Evolutionary conservation across 2,113 vertebrate species (phyloP), one percentile per base, ranked within the genome.

Genomic region (Peromyscus maniculatus): DNA sequence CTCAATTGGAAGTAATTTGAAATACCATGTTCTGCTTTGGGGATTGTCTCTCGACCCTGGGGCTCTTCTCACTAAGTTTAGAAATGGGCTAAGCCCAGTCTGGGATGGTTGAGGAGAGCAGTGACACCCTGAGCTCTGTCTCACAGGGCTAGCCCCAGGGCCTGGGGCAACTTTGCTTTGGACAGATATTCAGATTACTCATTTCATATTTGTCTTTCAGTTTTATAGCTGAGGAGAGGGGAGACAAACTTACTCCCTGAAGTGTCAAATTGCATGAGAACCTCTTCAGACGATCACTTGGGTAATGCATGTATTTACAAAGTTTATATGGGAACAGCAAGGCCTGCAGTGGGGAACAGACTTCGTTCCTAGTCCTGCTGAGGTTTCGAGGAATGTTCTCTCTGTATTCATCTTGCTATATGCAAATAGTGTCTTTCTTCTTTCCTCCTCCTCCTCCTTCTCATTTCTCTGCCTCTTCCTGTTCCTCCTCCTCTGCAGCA

Each of bases 1-100:
- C 96, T 98, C 91, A 92, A 36, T 78, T 98, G 98, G 97, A 98
- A 96, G 91, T 98, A 97, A 97, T 98, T 97, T 98, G 98, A 98
- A 98, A 98, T 98, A 97, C 91, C 95, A 75, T 69, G 43, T 97
- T 97, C 97, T 94, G 49, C 82, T 97, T 98, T 95, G 92, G 98
- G 96, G 95, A 94, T 98, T 90, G 97, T 98, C 97, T 95, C 72
- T 98, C 98, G 97, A 98, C 95, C 97, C 96, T 96, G 94, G 97
- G 97, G 96, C 93, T 96, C 89, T 97, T 98, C 75, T 86, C 90
- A 94, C 91, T 97, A 92, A 98, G 97, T 96, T 93, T 96, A 97
- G 94, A 97, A 96, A 96, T 83, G 94, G 97, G 66, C 86, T 97
- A 87, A 94, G 82, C 97, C 91, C 97, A 91, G 96, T 95, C 98